Percentiles rank a stretch among this genome's conserved stretches.
Conservation (phyloP, 2,888 invertebrate species). For the Philaethria dido region DNA sequence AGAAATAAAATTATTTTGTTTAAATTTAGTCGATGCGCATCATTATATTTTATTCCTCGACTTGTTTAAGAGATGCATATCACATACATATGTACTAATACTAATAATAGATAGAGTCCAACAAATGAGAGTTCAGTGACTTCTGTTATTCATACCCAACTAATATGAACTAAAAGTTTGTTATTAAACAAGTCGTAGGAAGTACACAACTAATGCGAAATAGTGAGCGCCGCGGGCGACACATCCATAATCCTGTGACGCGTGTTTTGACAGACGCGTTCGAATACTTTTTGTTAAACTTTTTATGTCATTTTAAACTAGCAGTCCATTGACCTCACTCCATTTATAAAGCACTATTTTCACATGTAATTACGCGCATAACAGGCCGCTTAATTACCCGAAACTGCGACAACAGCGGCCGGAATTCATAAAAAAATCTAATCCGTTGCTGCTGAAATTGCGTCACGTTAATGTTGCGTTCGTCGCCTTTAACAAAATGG, state of each 20-base stretch:
- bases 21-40: not conserved
- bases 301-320: conserved; percentile 54
- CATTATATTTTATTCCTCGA: not conserved
- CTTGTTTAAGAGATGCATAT: not conserved
- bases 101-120: conserved; percentile 1
- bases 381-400: conserved; percentile 76
- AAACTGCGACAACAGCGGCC: conserved; percentile 65
- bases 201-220: conserved; percentile 29
- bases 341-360: conserved; percentile 66
- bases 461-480: conserved; percentile 61
- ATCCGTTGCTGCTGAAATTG: conserved; percentile 67
- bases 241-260: conserved; percentile 80
- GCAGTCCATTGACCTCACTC: conserved; percentile 64
- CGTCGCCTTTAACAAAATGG: conserved; percentile 52
- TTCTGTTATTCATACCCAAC: not conserved
- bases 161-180: conserved; percentile 16
- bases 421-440: conserved; percentile 64
- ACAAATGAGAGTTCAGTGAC: conserved; percentile 19
- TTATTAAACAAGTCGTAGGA: conserved; percentile 19
- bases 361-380: conserved; percentile 75
- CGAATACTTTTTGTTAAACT: conserved; percentile 61
- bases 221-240: conserved; percentile 64
- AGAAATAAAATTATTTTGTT: not conserved
- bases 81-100: not conserved
- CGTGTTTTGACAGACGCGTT: conserved; percentile 73